Evolutionary conservation across 1,140 invertebrate genomes (phyloP).

Genomic region (Nixonia krombeini): DNA sequence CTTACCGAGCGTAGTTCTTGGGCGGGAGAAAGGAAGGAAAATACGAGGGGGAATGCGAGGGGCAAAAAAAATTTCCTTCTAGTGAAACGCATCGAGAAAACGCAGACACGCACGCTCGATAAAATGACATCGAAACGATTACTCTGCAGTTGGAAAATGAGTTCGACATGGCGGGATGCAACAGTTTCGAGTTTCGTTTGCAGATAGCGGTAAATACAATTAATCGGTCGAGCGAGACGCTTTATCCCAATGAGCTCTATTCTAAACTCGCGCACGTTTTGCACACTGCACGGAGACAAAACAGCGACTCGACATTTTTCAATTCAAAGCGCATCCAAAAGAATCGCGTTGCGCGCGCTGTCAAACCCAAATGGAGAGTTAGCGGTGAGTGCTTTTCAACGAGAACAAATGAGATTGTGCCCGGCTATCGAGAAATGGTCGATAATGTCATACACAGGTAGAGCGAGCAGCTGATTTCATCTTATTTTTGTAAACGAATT

Average conservation of each 20-base stretch:
- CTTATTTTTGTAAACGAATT: slow-evolving; percentile 44
- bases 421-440: slow-evolving; percentile 48
- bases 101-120: too few species aligned
- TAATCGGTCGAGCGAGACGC: slow-evolving; percentile 10
- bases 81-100: too few species aligned
- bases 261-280: slow-evolving; percentile 23
- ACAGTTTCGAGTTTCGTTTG: too few species aligned
- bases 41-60: too few species aligned
- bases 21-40: too few species aligned
- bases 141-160: too few species aligned
- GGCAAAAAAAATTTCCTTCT: too few species aligned
- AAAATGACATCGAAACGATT: too few species aligned
- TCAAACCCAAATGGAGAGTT: slow-evolving; percentile 45
- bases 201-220: background rate
- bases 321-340: slow-evolving; percentile 35
- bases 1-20: too few species aligned
- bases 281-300: slow-evolving; percentile 24
- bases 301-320: slow-evolving; percentile 28
- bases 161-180: too few species aligned
- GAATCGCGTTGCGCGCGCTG: slow-evolving; percentile 33
- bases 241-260: slow-evolving; percentile 20
- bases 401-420: slow-evolving; percentile 51
- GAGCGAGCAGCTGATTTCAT: slow-evolving; percentile 36
- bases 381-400: slow-evolving; percentile 40
- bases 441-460: slow-evolving; percentile 57